phyloP scores from a whole-genome alignment of 2,113 vertebrate species.

The Ptilonorhynchus violaceus region DNA sequence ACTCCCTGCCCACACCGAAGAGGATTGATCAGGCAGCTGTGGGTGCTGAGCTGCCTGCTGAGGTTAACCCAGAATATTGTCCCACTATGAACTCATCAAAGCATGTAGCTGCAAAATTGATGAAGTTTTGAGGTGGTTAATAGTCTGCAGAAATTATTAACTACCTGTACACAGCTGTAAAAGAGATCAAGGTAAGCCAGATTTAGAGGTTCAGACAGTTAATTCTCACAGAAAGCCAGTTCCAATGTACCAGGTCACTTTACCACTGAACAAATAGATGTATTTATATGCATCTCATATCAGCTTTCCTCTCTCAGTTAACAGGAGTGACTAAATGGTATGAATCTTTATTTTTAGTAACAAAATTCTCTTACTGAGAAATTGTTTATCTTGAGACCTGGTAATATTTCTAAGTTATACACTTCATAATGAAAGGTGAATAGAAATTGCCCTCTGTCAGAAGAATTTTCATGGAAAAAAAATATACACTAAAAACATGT shows the following conservation, averaged over 20 bases:
- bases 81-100: no score
- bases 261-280: neutral
- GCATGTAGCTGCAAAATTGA: neutral
- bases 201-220: neutral
- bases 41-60: neutral
- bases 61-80: neutral
- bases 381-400: neutral
- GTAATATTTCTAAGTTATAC: neutral
- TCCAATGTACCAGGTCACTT: neutral
- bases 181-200: neutral
- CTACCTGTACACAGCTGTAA: neutral
- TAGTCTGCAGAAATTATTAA: neutral
- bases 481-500: neutral
- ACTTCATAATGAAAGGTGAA: neutral
- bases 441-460: neutral
- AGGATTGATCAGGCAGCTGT: neutral
- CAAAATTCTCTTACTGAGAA: neutral
- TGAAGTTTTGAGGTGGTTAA: neutral
- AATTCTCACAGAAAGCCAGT: neutral
- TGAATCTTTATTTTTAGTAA: neutral
- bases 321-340: neutral
- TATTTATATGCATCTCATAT: neutral
- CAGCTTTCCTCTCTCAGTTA: neutral
- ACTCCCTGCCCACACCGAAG: neutral
- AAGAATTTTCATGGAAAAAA: neutral